Base-by-base conservation (phyloP, 2,797 vertebrate species). In the Sebastes dallii region DNA sequence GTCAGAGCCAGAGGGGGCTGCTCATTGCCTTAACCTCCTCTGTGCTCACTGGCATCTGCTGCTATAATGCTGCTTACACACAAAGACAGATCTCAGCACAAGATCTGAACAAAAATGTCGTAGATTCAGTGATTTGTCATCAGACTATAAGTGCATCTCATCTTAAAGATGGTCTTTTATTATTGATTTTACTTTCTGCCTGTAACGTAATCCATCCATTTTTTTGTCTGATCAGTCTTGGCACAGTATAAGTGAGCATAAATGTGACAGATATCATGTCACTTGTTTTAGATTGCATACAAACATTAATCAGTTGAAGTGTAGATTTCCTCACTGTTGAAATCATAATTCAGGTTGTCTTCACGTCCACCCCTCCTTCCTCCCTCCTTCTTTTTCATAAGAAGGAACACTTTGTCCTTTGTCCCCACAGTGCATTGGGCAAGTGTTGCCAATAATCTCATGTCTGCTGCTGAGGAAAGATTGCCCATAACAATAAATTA, bases 381-480 rank as follows among this genome's bases (percentile, higher is more conserved):
- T 36, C 12, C 68, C 39, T 72, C 24, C 39, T 42, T 70, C 61
- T 67, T 24, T 68, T 75, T 42, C 29, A 65, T 59, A 90, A 77
- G 39, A 62, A 8, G 71, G 87, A 80, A 92, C 90, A 92, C 16
- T 6, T 42, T 93, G 83, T 92, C 46, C 85, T 91, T 81, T 84
- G 74, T 84, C 60, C 69, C 50, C 64, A 32, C 13, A 22, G 25
- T 60, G 65, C 74, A 46, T 22, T 69, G 70, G 58, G 32, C 39
- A 84, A 78, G 39, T 65, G 29, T 75, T 85, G 24, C 61, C 75
- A 76, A 32, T 77, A 52, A 71, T 82, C 50, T 70, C 16, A 34
- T 76, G 70, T 82, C 71, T 77, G 56, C 71, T 75, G 54, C 56
- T 29, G 59, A 66, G 64, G 22, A 65, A 58, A 79, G 52, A 80